Evolutionary conservation across 2,888 invertebrate genomes (phyloP).

Genomic region (Cataglyphis cursor): DNA sequence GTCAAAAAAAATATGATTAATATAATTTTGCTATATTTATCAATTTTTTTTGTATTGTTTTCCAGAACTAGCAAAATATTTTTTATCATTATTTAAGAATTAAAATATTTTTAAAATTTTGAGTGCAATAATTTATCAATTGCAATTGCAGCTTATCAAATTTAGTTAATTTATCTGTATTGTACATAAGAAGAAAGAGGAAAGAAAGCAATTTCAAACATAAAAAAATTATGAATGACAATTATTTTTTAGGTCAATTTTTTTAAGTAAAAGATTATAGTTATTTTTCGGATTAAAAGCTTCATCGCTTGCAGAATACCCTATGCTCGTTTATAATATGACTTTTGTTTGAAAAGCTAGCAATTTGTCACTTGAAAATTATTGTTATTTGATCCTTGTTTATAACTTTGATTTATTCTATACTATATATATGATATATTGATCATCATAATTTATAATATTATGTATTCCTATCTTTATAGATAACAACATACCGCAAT

Average conservation of each 20-base stretch:
- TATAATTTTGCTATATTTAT: constrained; percentile 1
- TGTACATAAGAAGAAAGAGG: background rate
- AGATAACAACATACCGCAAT: constrained; percentile 88
- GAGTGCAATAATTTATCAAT: background rate
- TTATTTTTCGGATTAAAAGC: background rate
- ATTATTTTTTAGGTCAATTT: background rate
- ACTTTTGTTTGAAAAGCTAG: background rate
- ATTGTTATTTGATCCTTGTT: background rate
- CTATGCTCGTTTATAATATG: background rate
- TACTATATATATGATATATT: background rate
- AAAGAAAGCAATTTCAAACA: background rate
- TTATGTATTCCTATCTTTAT: constrained; percentile 77
- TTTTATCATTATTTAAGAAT: background rate
- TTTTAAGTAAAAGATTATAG: background rate
- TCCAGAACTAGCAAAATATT: background rate
- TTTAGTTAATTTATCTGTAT: background rate
- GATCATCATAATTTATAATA: constrained; percentile 54
- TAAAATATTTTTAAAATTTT: background rate
- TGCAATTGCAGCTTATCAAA: background rate
- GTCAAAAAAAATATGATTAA: background rate
- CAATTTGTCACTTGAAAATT: background rate
- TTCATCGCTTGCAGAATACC: background rate
- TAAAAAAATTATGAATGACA: background rate
- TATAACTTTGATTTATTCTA: background rate
- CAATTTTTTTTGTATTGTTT: constrained; percentile 1